phyloP scores from a whole-genome alignment of 2,888 invertebrate genomes.

The Pyrocoelia pectoralis region DNA sequence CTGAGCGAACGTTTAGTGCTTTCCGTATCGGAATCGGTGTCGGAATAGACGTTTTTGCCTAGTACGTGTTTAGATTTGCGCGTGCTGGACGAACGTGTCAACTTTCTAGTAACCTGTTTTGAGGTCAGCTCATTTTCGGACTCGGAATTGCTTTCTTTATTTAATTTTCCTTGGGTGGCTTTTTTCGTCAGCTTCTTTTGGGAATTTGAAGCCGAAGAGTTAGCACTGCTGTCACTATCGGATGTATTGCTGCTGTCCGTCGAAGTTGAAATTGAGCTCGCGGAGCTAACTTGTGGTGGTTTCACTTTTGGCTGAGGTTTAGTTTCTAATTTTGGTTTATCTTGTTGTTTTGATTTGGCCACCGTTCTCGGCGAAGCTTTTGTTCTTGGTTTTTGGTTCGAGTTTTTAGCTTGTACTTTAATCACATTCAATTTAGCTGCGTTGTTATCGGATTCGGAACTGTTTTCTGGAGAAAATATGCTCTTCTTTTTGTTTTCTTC shows the following conservation, averaged over 20 bases:
- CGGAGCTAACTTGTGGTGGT: slow-evolving; percentile 65
- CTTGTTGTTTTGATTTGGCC: slow-evolving; percentile 61
- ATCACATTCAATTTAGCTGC: slow-evolving; percentile 58
- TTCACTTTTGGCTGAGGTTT: slow-evolving; percentile 66
- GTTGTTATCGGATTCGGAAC: slow-evolving; percentile 68
- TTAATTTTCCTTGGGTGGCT: slow-evolving; percentile 48
- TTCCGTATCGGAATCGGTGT: slow-evolving; percentile 74
- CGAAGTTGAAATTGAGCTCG: slow-evolving; percentile 57
- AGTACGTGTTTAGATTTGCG: slow-evolving; percentile 71
- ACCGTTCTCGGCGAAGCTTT: slow-evolving; percentile 55
- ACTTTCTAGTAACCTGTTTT: slow-evolving; percentile 66
- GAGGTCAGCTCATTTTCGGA: slow-evolving; percentile 51
- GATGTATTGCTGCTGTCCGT: slow-evolving; percentile 53
- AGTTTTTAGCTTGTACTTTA: slow-evolving; percentile 55
- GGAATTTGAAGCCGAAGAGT: slow-evolving; percentile 46
- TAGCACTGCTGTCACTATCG: slow-evolving; percentile 54
- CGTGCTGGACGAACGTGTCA: slow-evolving; percentile 75
- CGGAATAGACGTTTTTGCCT: slow-evolving; percentile 66
- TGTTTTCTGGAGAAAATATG: slow-evolving; percentile 84
- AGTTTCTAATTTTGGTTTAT: slow-evolving; percentile 49
- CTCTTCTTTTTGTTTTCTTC: slow-evolving; percentile 72
- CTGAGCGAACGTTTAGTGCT: slow-evolving; percentile 63
- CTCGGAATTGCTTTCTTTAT: slow-evolving; percentile 49
- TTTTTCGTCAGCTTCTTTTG: slow-evolving; percentile 49
- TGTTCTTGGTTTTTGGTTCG: slow-evolving; percentile 58